Conservation (phyloP, 1,140 invertebrate species). For the Probaryconus sp. region DNA sequence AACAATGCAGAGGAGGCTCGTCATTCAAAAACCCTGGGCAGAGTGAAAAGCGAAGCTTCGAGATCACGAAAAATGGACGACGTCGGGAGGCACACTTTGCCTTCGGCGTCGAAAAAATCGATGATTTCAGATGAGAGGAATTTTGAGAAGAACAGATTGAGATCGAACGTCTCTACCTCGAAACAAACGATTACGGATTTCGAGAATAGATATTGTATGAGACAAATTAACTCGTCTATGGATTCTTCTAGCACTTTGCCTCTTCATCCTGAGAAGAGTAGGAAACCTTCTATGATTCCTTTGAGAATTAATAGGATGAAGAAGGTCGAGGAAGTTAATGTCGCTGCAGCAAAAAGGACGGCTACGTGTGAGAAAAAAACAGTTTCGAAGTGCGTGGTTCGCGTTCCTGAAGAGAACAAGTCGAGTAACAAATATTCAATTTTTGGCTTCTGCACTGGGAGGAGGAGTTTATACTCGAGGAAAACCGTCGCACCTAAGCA, state of each 20-base stretch:
- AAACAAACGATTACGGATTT: slow-evolving; percentile 21
- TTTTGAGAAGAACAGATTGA: slow-evolving; percentile 21
- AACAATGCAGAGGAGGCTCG: slow-evolving; percentile 62
- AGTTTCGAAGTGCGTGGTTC: slow-evolving; percentile 41
- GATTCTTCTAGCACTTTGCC: slow-evolving; percentile 68
- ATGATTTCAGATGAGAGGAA: slow-evolving; percentile 11
- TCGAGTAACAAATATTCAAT: slow-evolving; percentile 68
- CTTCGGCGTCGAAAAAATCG: slow-evolving; percentile 36
- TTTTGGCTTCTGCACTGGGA: slow-evolving; percentile 74
- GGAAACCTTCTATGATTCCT: slow-evolving; percentile 67
- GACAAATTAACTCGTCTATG: slow-evolving; percentile 23
- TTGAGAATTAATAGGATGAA: slow-evolving; percentile 59
- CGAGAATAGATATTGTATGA: slow-evolving; percentile 22
- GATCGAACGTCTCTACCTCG: slow-evolving; percentile 4
- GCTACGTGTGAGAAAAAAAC: slow-evolving; percentile 60
- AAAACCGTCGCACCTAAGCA: slow-evolving; percentile 9
- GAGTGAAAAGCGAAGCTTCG: slow-evolving; percentile 13
- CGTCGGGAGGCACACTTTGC: slow-evolving; percentile 41
- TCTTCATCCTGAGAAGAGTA: slow-evolving; percentile 21
- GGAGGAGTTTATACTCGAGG: slow-evolving; percentile 56
- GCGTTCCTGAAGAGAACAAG: slow-evolving; percentile 59
- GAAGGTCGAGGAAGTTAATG: slow-evolving; percentile 53
- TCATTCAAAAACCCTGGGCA: slow-evolving; percentile 47
- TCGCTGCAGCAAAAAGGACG: slow-evolving; percentile 58
- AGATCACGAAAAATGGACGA: not conserved